A percentile compares a stretch with the other conserved stretches of the same genome.
Evolutionary conservation across 2,797 vertebrate genomes (phyloP).

Genomic region (Trachops cirrhosus): DNA sequence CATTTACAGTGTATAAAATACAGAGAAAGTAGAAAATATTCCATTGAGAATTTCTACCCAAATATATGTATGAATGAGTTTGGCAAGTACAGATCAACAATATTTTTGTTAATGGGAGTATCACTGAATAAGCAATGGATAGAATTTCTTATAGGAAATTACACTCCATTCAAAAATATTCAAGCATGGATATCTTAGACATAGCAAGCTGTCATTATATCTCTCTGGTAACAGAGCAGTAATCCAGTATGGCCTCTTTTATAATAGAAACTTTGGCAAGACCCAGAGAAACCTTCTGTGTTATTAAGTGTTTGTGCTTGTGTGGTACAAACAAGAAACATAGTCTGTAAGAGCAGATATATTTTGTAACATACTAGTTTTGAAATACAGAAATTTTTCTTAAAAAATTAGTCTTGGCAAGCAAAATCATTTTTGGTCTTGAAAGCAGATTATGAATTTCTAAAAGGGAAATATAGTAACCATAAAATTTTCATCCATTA

Average conservation of each 20-base stretch:
- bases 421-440: background rate
- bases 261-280: constrained; percentile 66
- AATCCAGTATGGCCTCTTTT: constrained; percentile 62
- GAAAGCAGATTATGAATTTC: constrained; percentile 1
- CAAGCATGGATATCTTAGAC: constrained; percentile 54
- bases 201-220: constrained; percentile 65
- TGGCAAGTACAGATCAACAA: background rate
- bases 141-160: constrained; percentile 74
- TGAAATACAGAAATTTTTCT: background rate
- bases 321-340: constrained; percentile 30
- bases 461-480: background rate
- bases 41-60: constrained; percentile 32
- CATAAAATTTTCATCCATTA: constrained; percentile 8
- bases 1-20: background rate
- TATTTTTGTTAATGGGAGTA: constrained; percentile 69
- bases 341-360: background rate
- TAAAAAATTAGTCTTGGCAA: background rate
- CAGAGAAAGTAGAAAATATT: background rate
- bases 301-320: background rate
- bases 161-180: constrained; percentile 69
- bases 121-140: constrained; percentile 61
- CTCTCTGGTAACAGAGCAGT: constrained; percentile 68
- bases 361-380: constrained; percentile 27
- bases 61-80: background rate
- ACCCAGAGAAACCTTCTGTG: constrained; percentile 51